Percentiles rank a stretch among this genome's conserved stretches.
Evolutionary conservation across 2,888 invertebrate species (phyloP).

Genomic region (Dynastes maya): DNA sequence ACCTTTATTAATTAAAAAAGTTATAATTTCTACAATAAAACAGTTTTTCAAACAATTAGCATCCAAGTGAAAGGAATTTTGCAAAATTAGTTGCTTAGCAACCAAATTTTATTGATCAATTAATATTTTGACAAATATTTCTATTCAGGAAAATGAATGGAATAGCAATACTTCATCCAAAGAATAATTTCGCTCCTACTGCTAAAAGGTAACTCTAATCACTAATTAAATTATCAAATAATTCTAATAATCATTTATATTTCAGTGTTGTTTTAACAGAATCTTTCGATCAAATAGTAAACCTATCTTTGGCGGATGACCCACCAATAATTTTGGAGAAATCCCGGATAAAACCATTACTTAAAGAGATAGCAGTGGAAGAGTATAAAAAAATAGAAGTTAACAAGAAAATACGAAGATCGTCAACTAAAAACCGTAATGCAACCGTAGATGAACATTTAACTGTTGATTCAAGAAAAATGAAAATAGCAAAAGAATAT

Average conservation of each 20-base stretch:
- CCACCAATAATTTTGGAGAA: constrained; percentile 3
- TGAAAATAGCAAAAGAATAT: constrained; percentile 45
- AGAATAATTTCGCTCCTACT: constrained; percentile 15
- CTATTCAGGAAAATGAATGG: constrained; percentile 9
- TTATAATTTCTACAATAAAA: too few relatives aligned
- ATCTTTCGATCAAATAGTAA: constrained; percentile 46
- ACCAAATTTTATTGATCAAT: constrained; percentile 28
- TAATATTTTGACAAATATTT: constrained; percentile 32
- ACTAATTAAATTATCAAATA: background rate
- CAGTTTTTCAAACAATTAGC: too few relatives aligned
- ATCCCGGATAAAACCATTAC: background rate
- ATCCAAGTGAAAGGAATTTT: background rate
- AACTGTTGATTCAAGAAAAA: constrained; percentile 12
- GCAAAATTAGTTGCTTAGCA: constrained; percentile 29
- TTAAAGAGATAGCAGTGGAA: background rate
- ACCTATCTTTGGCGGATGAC: constrained; percentile 31
- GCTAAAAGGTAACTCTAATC: constrained; percentile 38
- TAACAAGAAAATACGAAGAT: background rate
- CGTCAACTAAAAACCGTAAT: background rate
- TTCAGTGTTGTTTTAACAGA: constrained; percentile 47
- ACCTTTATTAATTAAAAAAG: too few relatives aligned
- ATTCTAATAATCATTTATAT: background rate
- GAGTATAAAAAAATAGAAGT: background rate
- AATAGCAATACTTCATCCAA: constrained; percentile 6
- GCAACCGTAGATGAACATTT: background rate